Percentiles rank a stretch among this genome's conserved stretches.
phyloP scores from a whole-genome alignment of 1,140 invertebrate genomes.

The Apolygus lucorum region DNA sequence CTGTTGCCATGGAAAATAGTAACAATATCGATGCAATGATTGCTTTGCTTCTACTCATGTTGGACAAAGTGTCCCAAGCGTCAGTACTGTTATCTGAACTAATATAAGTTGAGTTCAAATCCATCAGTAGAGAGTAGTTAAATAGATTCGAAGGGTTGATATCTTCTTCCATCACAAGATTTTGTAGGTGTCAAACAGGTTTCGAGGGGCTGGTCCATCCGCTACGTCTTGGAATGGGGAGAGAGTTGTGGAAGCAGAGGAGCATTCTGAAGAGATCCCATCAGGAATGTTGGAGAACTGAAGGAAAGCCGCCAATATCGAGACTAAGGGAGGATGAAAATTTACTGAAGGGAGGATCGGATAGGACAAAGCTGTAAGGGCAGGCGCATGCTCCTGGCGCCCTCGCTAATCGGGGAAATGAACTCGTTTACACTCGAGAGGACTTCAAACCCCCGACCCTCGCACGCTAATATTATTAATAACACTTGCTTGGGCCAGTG shows the following conservation, averaged over 20 bases:
- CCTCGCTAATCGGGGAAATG: slow-evolving; percentile 14
- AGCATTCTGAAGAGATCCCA: too few relatives aligned
- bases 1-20: slow-evolving; percentile 51
- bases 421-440: background rate
- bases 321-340: too few relatives aligned
- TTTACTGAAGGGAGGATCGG: too few relatives aligned
- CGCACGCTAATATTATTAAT: slow-evolving; percentile 25
- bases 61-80: slow-evolving; percentile 28
- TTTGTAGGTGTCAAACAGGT: too few relatives aligned
- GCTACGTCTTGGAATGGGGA: background rate
- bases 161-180: background rate
- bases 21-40: slow-evolving; percentile 46
- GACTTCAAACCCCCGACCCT: background rate
- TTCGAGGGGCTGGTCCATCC: background rate
- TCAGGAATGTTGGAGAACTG: background rate
- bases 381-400: background rate
- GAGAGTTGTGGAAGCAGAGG: background rate
- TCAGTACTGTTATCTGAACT: slow-evolving; percentile 13
- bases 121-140: background rate
- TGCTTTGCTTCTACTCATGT: slow-evolving; percentile 41
- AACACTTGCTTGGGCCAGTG: slow-evolving; percentile 16
- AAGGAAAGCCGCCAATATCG: too few relatives aligned
- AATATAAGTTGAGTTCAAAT: background rate
- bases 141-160: background rate
- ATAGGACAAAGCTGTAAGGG: background rate